A percentile compares a stretch with the other conserved stretches of the same genome.
Evolutionary conservation across 2,888 invertebrate species (phyloP).

Genomic region (Agriopis marginaria): DNA sequence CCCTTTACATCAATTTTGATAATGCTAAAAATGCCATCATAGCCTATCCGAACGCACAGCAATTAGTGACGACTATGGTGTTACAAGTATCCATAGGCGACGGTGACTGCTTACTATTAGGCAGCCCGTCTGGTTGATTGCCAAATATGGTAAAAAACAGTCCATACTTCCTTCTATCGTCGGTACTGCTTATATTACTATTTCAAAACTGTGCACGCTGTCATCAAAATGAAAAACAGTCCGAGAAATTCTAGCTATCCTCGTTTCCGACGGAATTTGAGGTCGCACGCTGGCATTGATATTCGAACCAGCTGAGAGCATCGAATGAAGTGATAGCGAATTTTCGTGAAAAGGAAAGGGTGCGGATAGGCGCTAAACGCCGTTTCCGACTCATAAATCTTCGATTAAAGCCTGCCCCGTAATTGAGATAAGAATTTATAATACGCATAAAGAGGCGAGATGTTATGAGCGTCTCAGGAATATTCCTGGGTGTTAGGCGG

Average conservation of each 20-base stretch:
- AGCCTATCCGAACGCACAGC: too few relatives aligned
- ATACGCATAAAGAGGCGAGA: conserved; percentile 38
- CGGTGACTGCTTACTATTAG: too few relatives aligned
- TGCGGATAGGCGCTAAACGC: conserved; percentile 64
- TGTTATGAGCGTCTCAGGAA: conserved; percentile 39
- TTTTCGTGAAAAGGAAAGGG: conserved; percentile 56
- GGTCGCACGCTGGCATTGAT: conserved; percentile 22
- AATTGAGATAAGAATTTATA: conserved; percentile 58
- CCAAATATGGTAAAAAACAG: too few relatives aligned
- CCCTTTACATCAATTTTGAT: too few relatives aligned
- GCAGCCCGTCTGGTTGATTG: too few relatives aligned
- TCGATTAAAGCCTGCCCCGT: conserved; percentile 57
- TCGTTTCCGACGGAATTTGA: neutral
- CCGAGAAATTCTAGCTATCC: conserved; percentile 6
- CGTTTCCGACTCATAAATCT: conserved; percentile 64
- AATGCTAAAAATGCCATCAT: too few relatives aligned
- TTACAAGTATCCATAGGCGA: too few relatives aligned
- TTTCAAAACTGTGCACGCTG: neutral
- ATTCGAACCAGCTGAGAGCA: conserved; percentile 32
- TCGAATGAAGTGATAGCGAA: conserved; percentile 44
- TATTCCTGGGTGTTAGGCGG: conserved; percentile 29
- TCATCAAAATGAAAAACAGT: neutral
- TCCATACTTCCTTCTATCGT: too few relatives aligned
- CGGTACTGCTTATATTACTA: neutral
- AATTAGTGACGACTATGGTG: too few relatives aligned